phyloP scores from a whole-genome alignment of 2,113 vertebrate species.

The Oncorhynchus mykiss region DNA sequence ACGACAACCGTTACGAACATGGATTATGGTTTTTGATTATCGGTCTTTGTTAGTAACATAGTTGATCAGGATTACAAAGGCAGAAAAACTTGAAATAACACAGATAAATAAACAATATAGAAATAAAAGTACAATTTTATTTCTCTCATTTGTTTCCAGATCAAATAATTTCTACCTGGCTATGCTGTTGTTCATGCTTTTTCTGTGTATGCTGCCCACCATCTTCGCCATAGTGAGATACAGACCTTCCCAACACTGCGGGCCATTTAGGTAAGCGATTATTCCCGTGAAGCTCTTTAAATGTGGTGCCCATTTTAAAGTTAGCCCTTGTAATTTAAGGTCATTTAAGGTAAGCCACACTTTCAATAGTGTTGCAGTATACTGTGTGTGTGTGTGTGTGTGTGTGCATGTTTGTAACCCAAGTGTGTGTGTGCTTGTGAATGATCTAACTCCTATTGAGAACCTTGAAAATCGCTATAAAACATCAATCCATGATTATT shows the following conservation, averaged over 20 bases:
- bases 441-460: background rate
- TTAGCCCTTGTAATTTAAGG: constrained; percentile 1
- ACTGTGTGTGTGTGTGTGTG: too few species aligned
- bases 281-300: too few species aligned
- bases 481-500: too few species aligned
- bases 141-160: constrained; percentile 63
- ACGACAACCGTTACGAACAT: too few species aligned
- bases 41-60: too few species aligned
- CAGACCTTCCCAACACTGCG: constrained; percentile 87
- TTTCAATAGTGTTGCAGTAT: too few species aligned
- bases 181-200: constrained; percentile 96
- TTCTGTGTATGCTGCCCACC: constrained; percentile 96
- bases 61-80: too few species aligned
- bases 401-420: too few species aligned
- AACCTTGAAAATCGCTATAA: background rate
- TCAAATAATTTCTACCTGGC: constrained; percentile 98
- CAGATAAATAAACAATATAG: too few species aligned
- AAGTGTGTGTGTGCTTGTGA: too few species aligned
- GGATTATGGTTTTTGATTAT: too few species aligned
- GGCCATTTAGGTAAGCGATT: constrained; percentile 89
- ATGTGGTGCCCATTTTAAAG: background rate
- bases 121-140: background rate
- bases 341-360: background rate
- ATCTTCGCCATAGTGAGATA: constrained; percentile 93
- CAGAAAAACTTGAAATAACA: too few species aligned